A percentile compares a stretch with the other conserved stretches of the same genome.
Evolutionary conservation across 2,888 invertebrate genomes (phyloP).

Genomic region (Furcula furcula): DNA sequence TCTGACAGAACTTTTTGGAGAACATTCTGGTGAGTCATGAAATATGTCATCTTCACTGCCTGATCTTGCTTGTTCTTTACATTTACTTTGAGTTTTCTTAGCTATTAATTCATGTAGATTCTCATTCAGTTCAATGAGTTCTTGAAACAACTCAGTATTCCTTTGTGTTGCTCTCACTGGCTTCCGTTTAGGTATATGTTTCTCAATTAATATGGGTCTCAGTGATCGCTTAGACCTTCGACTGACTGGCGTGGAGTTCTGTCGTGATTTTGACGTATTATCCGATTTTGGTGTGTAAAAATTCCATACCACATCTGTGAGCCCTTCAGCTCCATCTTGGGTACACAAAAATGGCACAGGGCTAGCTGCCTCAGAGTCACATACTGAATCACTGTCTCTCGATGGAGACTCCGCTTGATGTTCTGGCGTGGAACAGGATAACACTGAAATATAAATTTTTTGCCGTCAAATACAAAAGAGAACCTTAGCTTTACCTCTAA

Average conservation of each 20-base stretch:
- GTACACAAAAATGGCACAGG: constrained; percentile 76
- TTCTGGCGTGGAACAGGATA: constrained; percentile 70
- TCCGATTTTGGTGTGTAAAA: constrained; percentile 74
- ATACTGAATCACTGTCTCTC: constrained; percentile 67
- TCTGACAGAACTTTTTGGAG: constrained; percentile 57
- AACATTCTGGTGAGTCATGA: constrained; percentile 54
- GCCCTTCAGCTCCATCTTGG: constrained; percentile 74
- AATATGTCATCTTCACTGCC: constrained; percentile 70
- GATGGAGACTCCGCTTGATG: constrained; percentile 62
- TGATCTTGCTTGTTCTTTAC: constrained; percentile 43
- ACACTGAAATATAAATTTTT: constrained; percentile 57
- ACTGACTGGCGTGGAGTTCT: constrained; percentile 67
- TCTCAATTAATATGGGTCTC: constrained; percentile 53
- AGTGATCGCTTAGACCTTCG: constrained; percentile 51
- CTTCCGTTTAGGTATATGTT: constrained; percentile 55
- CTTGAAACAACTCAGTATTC: constrained; percentile 64
- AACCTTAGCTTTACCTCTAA: no score
- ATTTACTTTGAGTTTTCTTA: constrained; percentile 38
- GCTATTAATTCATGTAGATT: constrained; percentile 62
- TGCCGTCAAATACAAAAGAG: no score
- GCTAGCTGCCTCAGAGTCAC: constrained; percentile 67
- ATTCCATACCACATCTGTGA: constrained; percentile 77
- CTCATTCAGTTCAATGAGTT: constrained; percentile 68
- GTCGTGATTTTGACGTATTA: constrained; percentile 37
- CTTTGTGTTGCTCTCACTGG: constrained; percentile 50